Base-by-base conservation (phyloP, 2,113 vertebrate species). In the Prietella phreatophila region DNA sequence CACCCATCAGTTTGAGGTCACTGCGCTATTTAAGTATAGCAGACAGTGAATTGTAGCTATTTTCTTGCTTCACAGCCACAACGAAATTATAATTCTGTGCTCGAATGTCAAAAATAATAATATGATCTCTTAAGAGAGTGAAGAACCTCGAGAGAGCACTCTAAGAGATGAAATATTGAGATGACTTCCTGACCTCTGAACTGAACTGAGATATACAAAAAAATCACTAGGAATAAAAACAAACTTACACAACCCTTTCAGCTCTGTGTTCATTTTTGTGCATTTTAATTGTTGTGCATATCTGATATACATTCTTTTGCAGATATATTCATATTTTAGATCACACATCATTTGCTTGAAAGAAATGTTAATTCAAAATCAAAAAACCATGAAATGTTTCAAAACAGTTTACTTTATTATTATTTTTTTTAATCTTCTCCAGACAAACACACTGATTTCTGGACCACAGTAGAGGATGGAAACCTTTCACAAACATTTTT, bases 401-500 rank as follows among this genome's bases (percentile, higher is more conserved):
- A 97, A 97, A 97, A 97, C 97, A 96, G 96, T 96, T 97, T 96
- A 96, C 96, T 96, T 94, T 94, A 92, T 94, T 95, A 94, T 94
- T 92, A 93, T 78, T 96, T 94, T 94, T 93, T 94, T 33, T 33
- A 53, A 90, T 89, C 96, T 96, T 92, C 93, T 94, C 97, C 96
- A 97, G 96, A 97, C 97, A 97, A 97, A 97, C 96, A 97, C 96
- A 96, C 96, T 96, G 96, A 97, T 97, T 97, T 97, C 96, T 97
- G 97, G 97, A 97, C 97, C 96, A 97, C 96, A 97, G 97, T 96
- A 97, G 96, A 97, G 97, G 97, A 97, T 97, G 97, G 97, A 97
- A 97, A 97, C 96, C 96, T 97, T 97, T 97, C 97, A 97, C 97
- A 97, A 97, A 97, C 96, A 96, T 96, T 97, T 97, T 97, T 92